phyloP scores from a whole-genome alignment of 2,113 vertebrate genomes.

The Gasterosteus aculeatus region DNA sequence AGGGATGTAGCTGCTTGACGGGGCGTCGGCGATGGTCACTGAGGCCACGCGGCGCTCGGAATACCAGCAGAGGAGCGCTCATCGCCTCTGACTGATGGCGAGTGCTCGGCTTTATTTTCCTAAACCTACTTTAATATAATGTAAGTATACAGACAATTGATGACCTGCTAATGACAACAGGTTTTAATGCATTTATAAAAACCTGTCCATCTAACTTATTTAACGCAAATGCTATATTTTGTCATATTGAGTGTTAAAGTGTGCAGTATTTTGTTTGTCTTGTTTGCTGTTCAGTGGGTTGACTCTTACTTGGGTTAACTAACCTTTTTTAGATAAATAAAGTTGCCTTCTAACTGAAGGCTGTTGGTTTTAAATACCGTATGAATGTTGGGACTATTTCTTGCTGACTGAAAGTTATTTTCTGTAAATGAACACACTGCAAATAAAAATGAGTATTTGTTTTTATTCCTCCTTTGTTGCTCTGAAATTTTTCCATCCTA shows the following conservation, averaged over 20 bases:
- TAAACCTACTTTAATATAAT: conserved; percentile 28
- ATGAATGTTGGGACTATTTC: conserved; percentile 33
- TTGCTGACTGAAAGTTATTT: conserved; percentile 27
- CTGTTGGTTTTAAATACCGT: conserved; percentile 46
- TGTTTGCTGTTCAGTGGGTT: conserved; percentile 13
- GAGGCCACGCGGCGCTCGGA: neutral
- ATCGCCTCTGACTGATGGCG: neutral
- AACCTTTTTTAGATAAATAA: conserved; percentile 20
- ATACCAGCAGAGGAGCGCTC: conserved; percentile 2
- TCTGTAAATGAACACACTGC: conserved; percentile 30
- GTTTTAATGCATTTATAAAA: conserved; percentile 24
- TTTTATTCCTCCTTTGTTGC: conserved; percentile 20
- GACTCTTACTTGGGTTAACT: conserved; percentile 22
- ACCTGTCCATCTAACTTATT: conserved; percentile 10
- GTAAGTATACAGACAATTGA: conserved; percentile 44
- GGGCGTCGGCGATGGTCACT: neutral
- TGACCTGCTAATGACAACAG: conserved; percentile 14
- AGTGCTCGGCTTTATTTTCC: conserved; percentile 10
- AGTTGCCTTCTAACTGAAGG: conserved; percentile 36
- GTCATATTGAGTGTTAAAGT: conserved; percentile 12
- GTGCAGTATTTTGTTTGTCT: conserved; percentile 28
- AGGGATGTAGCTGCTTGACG: neutral
- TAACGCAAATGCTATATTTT: conserved; percentile 23
- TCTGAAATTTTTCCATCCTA: neutral
- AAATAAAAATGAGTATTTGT: conserved; percentile 41